Evolutionary conservation across 1,140 invertebrate species (phyloP), one percentile per base, ranked within the genome.

Genomic region (Dendrolimus punctatus): DNA sequence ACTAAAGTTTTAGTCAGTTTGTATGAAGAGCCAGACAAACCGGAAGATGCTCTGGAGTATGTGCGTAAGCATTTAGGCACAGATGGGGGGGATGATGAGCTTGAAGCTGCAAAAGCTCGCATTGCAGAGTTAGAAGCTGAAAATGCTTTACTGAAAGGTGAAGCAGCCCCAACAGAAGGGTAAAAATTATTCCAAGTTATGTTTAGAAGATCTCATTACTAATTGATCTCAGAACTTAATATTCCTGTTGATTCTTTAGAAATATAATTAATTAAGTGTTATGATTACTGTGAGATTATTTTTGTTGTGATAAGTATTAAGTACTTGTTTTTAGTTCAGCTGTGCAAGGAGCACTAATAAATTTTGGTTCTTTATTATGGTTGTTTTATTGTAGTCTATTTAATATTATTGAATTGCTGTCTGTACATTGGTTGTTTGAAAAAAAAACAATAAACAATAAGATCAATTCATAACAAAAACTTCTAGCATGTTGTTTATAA

Each of bases 1-100:
- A 97, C 96, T 5, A 96, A 96, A 89, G 94, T 95, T 46, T 85
- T 96, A n/a, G 92, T 95, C 4, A 92, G 91, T 59, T 87, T 98
- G 1, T 98, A 98, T 83, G 95, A 98, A 86, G 95, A 98, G 80
- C 89, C 93, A 42, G 95, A 98, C 63, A 97, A 96, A 78, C 96
- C 96, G 39, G 92, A 94, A 67, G 94, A 98, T 92, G 94, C 95
- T 37, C 89, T 97, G 64, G 92, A 95, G 88, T 97, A 95, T 90
- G 87, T 91, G 7, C 80, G 89, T 4, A 89, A 89, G 60, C 88
- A 89, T 62, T 80, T 90, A 47, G 89, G 89, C 0, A 87, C 84
- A 10, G 80, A 84, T 41, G 75, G 78, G 9, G 76, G 76, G 5
- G 85, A 87, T 40, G 80, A 90, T 58, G 88, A 88, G 55, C 55